Percentiles rank a stretch among this genome's conserved stretches.
Evolutionary conservation across 2,797 vertebrate species (phyloP).

Genomic region (Mus spretus): DNA sequence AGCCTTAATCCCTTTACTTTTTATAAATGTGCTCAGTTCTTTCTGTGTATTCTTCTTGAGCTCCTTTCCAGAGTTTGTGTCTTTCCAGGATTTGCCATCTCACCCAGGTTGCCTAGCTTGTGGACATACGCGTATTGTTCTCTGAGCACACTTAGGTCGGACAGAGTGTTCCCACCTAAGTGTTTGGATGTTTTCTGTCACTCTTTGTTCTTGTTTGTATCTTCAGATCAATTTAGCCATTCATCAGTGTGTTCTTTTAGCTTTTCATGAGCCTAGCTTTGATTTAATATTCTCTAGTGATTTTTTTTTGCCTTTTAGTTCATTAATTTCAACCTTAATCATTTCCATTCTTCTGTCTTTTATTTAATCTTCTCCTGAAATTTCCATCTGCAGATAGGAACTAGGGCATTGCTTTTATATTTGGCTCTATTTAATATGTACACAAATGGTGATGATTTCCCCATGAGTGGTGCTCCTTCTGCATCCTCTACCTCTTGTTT

Average conservation of each 20-base stretch:
- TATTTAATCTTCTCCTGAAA: constrained; percentile 3
- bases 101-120: neutral
- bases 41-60: neutral
- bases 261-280: constrained; percentile 1
- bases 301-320: constrained; percentile 25
- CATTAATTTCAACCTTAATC: neutral
- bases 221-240: neutral
- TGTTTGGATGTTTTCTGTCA: neutral
- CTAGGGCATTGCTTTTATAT: neutral
- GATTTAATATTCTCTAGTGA: neutral
- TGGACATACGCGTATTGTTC: neutral
- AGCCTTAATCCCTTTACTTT: neutral
- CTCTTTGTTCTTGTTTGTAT: neutral
- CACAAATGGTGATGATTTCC: neutral
- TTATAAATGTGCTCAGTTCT: constrained; percentile 14
- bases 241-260: neutral
- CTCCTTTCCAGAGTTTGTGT: neutral
- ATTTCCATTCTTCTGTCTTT: constrained; percentile 42
- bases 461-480: neutral
- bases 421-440: constrained; percentile 28
- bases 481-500: neutral
- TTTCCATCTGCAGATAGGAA: neutral
- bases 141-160: neutral
- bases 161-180: neutral
- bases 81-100: neutral